A percentile compares a stretch with the other conserved stretches of the same genome.
Evolutionary conservation across 2,113 vertebrate species (phyloP).

Genomic region (Chascanopsetta lugubris): DNA sequence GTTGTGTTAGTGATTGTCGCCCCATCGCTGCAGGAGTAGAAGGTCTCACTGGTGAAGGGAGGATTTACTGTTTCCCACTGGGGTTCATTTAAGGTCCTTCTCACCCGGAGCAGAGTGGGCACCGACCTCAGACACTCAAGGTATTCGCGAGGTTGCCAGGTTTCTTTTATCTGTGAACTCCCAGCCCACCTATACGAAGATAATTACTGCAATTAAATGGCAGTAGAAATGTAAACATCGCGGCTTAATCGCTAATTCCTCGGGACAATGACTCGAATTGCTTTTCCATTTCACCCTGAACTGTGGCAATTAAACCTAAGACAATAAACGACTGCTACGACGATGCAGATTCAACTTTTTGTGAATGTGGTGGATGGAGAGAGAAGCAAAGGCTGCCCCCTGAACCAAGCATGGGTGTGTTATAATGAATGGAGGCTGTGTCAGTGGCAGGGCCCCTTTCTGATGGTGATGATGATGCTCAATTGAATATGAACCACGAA

Average conservation of each 20-base stretch:
- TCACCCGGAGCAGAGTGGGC: conserved; percentile 1
- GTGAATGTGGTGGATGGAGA: too few species aligned
- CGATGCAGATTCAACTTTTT: too few species aligned
- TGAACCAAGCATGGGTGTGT: too few species aligned
- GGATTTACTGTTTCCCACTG: too few species aligned
- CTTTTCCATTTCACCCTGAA: conserved; percentile 14
- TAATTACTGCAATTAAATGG: conserved; percentile 38
- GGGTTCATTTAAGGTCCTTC: conserved; percentile 39
- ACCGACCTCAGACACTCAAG: not conserved
- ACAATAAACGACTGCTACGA: too few species aligned
- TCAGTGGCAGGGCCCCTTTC: too few species aligned
- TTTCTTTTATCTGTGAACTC: conserved; percentile 23
- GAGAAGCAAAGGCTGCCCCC: too few species aligned
- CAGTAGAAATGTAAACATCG: too few species aligned
- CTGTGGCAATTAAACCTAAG: too few species aligned
- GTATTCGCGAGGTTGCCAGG: not conserved
- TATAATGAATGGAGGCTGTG: too few species aligned
- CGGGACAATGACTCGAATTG: not conserved
- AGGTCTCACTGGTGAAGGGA: conserved; percentile 15
- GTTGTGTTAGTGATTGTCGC: conserved; percentile 7
- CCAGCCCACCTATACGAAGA: conserved; percentile 31
- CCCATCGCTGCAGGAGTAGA: conserved; percentile 6
- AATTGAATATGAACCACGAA: too few species aligned
- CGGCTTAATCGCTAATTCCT: conserved; percentile 9
- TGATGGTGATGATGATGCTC: too few species aligned